Percentiles rank a stretch among this genome's conserved stretches.
Conservation (phyloP, 2,113 vertebrate species). For the Alligator mississippiensis region DNA sequence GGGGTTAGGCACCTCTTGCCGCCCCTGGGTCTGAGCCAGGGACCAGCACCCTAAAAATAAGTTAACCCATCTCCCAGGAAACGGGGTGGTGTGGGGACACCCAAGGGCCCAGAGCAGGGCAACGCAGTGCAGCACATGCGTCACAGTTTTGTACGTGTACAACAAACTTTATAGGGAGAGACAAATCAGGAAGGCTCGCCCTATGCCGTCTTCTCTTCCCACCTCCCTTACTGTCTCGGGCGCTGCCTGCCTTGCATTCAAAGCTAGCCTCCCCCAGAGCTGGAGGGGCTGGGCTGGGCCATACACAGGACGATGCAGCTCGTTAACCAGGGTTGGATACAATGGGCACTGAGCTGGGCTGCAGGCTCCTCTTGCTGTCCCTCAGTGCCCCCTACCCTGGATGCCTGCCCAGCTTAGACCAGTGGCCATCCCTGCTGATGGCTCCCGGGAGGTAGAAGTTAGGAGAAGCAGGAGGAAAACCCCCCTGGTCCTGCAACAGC, state of each 20-base stretch:
- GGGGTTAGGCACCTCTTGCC: background rate
- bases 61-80: background rate
- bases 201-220: background rate
- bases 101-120: background rate
- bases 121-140: background rate
- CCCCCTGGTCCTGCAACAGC: background rate
- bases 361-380: background rate
- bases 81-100: too few species aligned
- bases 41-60: background rate
- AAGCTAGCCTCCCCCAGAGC: background rate
- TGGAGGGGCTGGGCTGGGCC: background rate
- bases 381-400: background rate
- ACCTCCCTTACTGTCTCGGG: background rate
- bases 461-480: background rate
- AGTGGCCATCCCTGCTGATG: background rate
- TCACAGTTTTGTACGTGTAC: background rate
- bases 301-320: background rate
- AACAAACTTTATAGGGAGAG: background rate
- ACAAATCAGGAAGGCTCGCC: background rate
- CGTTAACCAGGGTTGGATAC: background rate
- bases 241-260: background rate
- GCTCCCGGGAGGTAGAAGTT: background rate
- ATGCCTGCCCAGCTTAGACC: background rate
- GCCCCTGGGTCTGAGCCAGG: background rate
- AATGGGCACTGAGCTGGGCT: background rate